phyloP scores from a whole-genome alignment of 53 echinoderm and acorn worm species.

The Echinarachnius parma region DNA sequence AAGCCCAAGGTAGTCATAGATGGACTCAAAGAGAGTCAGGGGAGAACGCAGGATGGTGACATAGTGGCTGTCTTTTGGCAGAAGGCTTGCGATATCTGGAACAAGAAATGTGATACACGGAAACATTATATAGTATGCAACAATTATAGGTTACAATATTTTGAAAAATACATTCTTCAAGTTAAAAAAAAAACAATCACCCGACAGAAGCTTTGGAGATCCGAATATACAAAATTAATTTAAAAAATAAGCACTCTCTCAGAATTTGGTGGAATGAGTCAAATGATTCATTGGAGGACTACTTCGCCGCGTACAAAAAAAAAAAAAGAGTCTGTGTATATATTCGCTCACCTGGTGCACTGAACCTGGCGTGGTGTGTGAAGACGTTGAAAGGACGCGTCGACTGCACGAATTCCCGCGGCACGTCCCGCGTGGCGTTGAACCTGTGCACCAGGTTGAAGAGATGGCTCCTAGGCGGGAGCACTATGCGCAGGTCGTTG shows the following conservation, averaged over 20 bases:
- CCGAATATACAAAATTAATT: too few species aligned
- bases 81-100: conserved; percentile 28
- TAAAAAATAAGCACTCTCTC: too few species aligned
- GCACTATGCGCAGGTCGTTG: conserved; percentile 21
- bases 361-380: conserved; percentile 31
- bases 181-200: too few species aligned
- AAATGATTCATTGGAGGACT: too few species aligned
- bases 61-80: conserved; percentile 39
- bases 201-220: too few species aligned
- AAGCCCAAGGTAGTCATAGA: conserved; percentile 43
- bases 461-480: conserved; percentile 19
- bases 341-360: conserved; percentile 24
- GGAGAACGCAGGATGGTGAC: conserved; percentile 49
- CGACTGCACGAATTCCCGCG: conserved; percentile 8
- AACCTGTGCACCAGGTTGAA: conserved; percentile 29
- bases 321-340: too few species aligned
- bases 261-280: too few species aligned
- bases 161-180: too few species aligned
- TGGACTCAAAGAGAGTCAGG: conserved; percentile 30
- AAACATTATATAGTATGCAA: too few species aligned
- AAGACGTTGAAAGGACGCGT: conserved; percentile 26
- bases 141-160: too few species aligned
- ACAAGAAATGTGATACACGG: too few species aligned
- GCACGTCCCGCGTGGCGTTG: conserved; percentile 25
- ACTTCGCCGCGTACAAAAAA: too few species aligned